Percentiles rank a stretch among this genome's conserved stretches.
Conservation (phyloP, 1,140 invertebrate species). For the Caerostris extrusa region DNA sequence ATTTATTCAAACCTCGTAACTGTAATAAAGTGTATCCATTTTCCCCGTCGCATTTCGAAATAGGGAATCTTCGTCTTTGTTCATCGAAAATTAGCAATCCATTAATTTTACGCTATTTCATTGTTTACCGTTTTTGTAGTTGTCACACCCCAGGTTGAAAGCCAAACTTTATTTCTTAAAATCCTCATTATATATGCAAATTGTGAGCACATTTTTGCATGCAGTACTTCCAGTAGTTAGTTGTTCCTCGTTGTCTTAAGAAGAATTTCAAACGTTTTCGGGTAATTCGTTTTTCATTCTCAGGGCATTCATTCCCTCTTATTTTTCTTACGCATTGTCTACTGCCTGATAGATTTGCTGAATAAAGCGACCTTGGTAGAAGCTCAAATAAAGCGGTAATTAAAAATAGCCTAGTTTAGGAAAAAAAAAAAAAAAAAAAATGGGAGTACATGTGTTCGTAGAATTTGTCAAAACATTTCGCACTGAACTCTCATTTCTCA, state of each 20-base stretch:
- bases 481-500: no score
- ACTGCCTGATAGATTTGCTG: not conserved
- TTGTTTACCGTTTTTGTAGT: not conserved
- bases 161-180: not conserved
- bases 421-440: no score
- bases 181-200: not conserved
- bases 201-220: not conserved
- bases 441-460: no score
- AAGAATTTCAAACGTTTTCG: slow-evolving; percentile 8
- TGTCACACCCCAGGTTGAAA: not conserved
- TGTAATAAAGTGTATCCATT: no score
- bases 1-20: no score
- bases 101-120: not conserved
- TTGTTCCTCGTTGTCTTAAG: not conserved
- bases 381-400: slow-evolving; percentile 6
- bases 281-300: not conserved
- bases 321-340: not conserved
- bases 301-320: slow-evolving; percentile 17
- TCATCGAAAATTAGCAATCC: not conserved
- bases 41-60: no score
- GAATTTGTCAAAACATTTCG: no score
- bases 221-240: not conserved
- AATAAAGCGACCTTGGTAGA: slow-evolving; percentile 8
- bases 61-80: not conserved
- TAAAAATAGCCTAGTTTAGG: not conserved